These are phyloP conservation scores for Campoplex capitator DNA, from an alignment of 2,888 invertebrate species.

Conservation along the genomic window DNA sequence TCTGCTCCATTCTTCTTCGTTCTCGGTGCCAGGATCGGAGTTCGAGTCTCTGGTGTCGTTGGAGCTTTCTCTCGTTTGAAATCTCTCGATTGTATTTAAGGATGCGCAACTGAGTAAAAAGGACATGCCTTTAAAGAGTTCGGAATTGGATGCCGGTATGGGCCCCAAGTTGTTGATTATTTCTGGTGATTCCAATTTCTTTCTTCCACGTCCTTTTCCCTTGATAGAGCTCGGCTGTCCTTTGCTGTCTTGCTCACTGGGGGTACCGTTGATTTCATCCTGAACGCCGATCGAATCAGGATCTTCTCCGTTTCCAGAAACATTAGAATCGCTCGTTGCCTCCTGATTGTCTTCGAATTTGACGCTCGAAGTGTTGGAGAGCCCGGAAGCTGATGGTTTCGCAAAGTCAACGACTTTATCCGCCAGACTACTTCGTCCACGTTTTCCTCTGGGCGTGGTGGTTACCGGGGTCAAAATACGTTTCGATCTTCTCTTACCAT, in stretches of 20 bases:
- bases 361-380: constrained; percentile 33
- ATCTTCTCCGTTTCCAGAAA: constrained; percentile 70
- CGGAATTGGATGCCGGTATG: constrained; percentile 84
- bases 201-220: constrained; percentile 86
- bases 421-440: constrained; percentile 45
- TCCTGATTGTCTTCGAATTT: constrained; percentile 69
- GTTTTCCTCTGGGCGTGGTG: constrained; percentile 72
- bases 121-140: constrained; percentile 86
- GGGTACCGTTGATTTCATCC: constrained; percentile 76
- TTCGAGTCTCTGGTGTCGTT: constrained; percentile 81
- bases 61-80: constrained; percentile 61
- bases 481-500: constrained; percentile 78
- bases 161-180: constrained; percentile 86
- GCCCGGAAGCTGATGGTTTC: constrained; percentile 77
- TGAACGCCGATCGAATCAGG: constrained; percentile 65
- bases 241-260: constrained; percentile 73
- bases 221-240: constrained; percentile 83
- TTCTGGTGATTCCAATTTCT: constrained; percentile 86
- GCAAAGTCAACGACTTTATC: constrained; percentile 38
- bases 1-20: constrained; percentile 86
- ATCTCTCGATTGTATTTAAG: constrained; percentile 78
- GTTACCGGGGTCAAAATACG: constrained; percentile 71
- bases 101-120: constrained; percentile 88
- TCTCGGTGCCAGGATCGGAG: constrained; percentile 86
- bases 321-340: constrained; percentile 75